Evolutionary conservation across 2,797 vertebrate genomes (phyloP), one percentile per base, ranked within the genome.

Genomic region (Gambelia wislizenii): DNA sequence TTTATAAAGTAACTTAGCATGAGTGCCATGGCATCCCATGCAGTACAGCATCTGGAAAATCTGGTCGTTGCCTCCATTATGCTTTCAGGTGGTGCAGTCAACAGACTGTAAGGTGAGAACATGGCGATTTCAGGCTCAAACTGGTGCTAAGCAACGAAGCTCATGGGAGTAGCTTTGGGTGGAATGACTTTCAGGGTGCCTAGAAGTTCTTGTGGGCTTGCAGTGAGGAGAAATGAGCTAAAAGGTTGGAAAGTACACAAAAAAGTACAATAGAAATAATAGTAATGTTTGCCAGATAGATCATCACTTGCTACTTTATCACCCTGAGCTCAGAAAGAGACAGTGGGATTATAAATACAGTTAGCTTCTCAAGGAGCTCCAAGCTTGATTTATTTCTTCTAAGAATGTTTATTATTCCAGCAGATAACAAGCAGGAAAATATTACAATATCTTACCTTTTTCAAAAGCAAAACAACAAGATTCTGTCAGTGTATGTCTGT

Each of bases 281-380:
- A 61, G 9, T 87, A 84, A 5, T 74, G 54, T 33, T 47, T 9
- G 86, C 75, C 0, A 84, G 33, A 54, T 90, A 77, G 30, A 56
- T 89, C 79, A 84, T 39, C 6, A 10, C 16, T 84, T 81, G n/a
- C 88, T 67, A 82, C 54, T 61, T 83, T n/a, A 70, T 88, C 12
- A 83, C 30, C 42, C 39, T 67, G 70, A 56, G 44, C 36, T 85
- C 52, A 39, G 76, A 20, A 87, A 78, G 52, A 56, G 91, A 79
- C 20, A 6, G 0, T 83, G 0, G 25, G 59, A 4, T 56, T 44
- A 33, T 89, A 93, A 91, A 67, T 25, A 44, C 59, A 85, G 27
- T 0, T 2, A 33, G 30, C 8, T 67, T 16, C 91, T 93, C 27
- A 87, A 64, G 87, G 10, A 76, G 67, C 85, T 91, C 88, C 84